Percentiles rank a stretch among this genome's conserved stretches.
These are phyloP conservation scores for Spea hammondii DNA, from an alignment of 2,797 vertebrate species.

Conservation along the genomic window DNA sequence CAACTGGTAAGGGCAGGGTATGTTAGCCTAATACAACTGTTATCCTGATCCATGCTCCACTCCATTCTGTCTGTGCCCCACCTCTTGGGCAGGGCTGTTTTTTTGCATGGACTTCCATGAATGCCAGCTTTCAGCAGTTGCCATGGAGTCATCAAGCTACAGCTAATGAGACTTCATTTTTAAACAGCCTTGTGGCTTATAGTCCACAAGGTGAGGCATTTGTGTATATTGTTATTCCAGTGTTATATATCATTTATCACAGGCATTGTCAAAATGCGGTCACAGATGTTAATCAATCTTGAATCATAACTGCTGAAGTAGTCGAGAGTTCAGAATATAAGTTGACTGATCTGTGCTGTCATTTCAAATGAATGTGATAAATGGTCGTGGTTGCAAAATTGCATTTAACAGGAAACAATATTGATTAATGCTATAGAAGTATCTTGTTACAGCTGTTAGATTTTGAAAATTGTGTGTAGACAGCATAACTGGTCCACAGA, in stretches of 20 bases:
- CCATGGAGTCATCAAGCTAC: too few relatives aligned
- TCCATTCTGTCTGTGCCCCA: too few relatives aligned
- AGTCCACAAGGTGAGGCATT: too few relatives aligned
- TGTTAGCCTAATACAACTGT: too few relatives aligned
- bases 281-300: conserved; percentile 12
- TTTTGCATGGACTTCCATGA: too few relatives aligned
- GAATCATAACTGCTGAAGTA: neutral
- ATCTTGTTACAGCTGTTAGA: conserved; percentile 1
- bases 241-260: conserved; percentile 1
- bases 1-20: too few relatives aligned
- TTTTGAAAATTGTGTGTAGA: neutral
- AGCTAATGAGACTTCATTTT: too few relatives aligned
- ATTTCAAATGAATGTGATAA: conserved; percentile 23
- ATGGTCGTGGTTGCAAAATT: conserved; percentile 33
- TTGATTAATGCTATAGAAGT: conserved; percentile 34
- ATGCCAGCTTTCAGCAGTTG: too few relatives aligned
- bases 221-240: neutral
- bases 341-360: conserved; percentile 7
- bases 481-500: conserved; percentile 11
- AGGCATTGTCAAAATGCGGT: conserved; percentile 4
- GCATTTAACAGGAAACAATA: conserved; percentile 34
- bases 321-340: neutral
- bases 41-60: too few relatives aligned
- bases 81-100: too few relatives aligned
- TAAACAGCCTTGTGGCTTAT: too few relatives aligned